Percentiles rank a stretch among this genome's conserved stretches.
Evolutionary conservation across 2,888 invertebrate species (phyloP).

Genomic region (Thymelicus sylvestris): DNA sequence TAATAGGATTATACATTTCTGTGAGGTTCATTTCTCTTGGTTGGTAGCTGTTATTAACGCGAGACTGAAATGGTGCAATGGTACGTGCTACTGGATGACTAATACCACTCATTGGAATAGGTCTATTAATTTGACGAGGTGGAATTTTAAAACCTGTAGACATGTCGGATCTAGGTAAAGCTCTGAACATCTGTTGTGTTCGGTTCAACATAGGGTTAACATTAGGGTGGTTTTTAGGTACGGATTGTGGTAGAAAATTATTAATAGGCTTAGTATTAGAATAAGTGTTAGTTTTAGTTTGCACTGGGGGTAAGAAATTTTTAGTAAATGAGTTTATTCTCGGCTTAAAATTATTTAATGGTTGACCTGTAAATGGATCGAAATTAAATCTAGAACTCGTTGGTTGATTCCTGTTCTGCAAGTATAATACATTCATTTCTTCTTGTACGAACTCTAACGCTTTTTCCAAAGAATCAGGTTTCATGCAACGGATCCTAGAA

Average conservation of each 20-base stretch:
- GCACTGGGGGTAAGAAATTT: neutral
- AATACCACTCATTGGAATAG: constrained; percentile 37
- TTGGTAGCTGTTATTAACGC: constrained; percentile 8
- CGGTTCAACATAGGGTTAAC: constrained; percentile 1
- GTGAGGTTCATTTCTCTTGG: constrained; percentile 17
- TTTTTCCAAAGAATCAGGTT: constrained; percentile 28
- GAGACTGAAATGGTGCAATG: neutral
- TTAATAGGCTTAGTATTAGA: neutral
- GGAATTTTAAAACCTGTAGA: constrained; percentile 24
- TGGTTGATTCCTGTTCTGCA: constrained; percentile 28
- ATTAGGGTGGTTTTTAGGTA: neutral
- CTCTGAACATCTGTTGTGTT: constrained; percentile 18
- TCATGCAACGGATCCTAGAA: constrained; percentile 42
- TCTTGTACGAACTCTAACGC: constrained; percentile 38
- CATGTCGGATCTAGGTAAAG: constrained; percentile 9
- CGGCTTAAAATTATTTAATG: too few relatives aligned
- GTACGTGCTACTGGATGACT: constrained; percentile 27
- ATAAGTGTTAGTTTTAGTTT: too few relatives aligned
- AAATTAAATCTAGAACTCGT: constrained; percentile 22
- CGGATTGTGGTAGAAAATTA: neutral
- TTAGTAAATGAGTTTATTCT: neutral
- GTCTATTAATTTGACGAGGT: constrained; percentile 5
- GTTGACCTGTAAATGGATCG: constrained; percentile 21
- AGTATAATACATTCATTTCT: constrained; percentile 31
- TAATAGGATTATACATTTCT: neutral